phyloP scores from a whole-genome alignment of 2,888 invertebrate genomes.

The Conistra vaccinii region DNA sequence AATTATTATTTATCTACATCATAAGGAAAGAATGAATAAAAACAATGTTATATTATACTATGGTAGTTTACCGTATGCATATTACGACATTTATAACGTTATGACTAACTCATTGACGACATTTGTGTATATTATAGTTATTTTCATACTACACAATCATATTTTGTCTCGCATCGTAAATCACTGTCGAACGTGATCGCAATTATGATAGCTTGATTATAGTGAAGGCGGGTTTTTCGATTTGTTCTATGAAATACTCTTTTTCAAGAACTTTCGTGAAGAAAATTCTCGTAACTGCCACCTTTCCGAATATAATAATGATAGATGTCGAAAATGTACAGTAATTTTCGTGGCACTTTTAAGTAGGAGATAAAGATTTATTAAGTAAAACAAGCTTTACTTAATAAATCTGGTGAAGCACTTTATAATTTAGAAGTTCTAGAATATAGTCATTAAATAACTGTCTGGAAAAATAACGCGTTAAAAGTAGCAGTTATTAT shows the following conservation, averaged over 20 bases:
- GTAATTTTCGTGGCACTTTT: conserved; percentile 3
- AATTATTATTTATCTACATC: not conserved
- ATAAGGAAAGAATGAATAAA: conserved; percentile 13
- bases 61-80: conserved; percentile 19
- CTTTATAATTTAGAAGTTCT: not conserved
- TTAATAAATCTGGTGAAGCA: conserved; percentile 8
- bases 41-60: not conserved
- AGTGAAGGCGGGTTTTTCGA: conserved; percentile 34
- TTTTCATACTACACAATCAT: conserved; percentile 23
- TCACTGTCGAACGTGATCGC: conserved; percentile 53
- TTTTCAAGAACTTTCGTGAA: conserved; percentile 34
- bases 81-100: conserved; percentile 29
- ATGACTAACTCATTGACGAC: conserved; percentile 17
- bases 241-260: conserved; percentile 47
- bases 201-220: conserved; percentile 63
- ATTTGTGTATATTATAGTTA: conserved; percentile 22
- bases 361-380: not conserved
- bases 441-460: conserved; percentile 10
- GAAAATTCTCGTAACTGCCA: conserved; percentile 27
- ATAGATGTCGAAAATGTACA: conserved; percentile 28
- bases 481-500: conserved; percentile 14
- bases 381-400: too few species aligned
- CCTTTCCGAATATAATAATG: conserved; percentile 15
- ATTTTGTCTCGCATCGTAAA: conserved; percentile 52
- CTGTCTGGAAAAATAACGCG: conserved; percentile 9